A percentile compares a stretch with the other conserved stretches of the same genome.
phyloP scores from a whole-genome alignment of 1,140 invertebrate species.

The Drosophila arawakana region DNA sequence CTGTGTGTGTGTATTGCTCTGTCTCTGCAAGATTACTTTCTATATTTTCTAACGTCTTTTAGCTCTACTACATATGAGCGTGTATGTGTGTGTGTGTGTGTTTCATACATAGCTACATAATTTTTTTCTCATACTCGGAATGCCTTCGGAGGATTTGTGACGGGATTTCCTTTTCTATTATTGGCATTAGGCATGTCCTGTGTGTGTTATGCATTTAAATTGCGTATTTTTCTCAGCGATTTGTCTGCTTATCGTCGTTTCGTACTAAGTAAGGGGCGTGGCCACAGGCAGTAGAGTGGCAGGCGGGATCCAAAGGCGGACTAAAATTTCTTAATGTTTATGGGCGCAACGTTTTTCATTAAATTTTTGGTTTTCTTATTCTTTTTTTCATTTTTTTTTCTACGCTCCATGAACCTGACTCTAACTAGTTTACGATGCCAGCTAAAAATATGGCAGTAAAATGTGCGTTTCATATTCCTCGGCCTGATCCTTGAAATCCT shows the following conservation, averaged over 20 bases:
- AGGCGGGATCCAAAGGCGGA: slow-evolving; percentile 11
- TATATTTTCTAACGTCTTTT: slow-evolving; percentile 76
- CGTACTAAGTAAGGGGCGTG: slow-evolving; percentile 35
- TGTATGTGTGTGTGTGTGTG: slow-evolving; percentile 25
- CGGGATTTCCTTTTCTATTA: slow-evolving; percentile 85
- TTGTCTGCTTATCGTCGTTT: slow-evolving; percentile 82
- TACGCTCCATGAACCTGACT: slow-evolving; percentile 48
- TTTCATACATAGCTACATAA: slow-evolving; percentile 69
- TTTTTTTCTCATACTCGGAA: slow-evolving; percentile 72
- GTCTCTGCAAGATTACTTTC: slow-evolving; percentile 75
- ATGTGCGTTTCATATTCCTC: slow-evolving; percentile 69
- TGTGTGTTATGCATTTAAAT: slow-evolving; percentile 85
- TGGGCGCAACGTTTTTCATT: slow-evolving; percentile 79
- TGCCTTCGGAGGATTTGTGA: slow-evolving; percentile 82
- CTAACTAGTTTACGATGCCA: slow-evolving; percentile 75
- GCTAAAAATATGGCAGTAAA: slow-evolving; percentile 73
- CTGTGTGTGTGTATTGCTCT: slow-evolving; percentile 23
- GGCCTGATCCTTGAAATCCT: slow-evolving; percentile 54
- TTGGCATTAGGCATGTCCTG: slow-evolving; percentile 85
- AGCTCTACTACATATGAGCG: slow-evolving; percentile 20
- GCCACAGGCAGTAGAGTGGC: slow-evolving; percentile 1
- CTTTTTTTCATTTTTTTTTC: neutral
- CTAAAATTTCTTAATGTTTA: slow-evolving; percentile 83
- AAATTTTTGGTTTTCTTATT: slow-evolving; percentile 55
- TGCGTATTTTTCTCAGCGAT: slow-evolving; percentile 85